A percentile compares a stretch with the other conserved stretches of the same genome.
These are phyloP conservation scores for Julus scanicus DNA, from an alignment of 2,888 invertebrate species.

Conservation along the genomic window DNA sequence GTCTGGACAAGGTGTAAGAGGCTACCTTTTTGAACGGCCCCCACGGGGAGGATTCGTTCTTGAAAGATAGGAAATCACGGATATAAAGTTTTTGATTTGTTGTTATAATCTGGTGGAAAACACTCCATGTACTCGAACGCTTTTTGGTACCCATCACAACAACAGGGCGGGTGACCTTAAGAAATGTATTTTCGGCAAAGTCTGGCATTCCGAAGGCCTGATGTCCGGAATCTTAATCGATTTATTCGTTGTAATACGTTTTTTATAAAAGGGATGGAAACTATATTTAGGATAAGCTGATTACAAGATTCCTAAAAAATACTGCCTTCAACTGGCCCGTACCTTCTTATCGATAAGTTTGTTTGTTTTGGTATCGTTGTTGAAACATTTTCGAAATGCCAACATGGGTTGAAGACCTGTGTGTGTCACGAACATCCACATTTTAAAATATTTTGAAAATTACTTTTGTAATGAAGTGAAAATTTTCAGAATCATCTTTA, in stretches of 20 bases:
- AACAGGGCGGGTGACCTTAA: neutral
- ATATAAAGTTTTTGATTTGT: neutral
- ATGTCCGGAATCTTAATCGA: neutral
- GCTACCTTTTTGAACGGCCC: neutral
- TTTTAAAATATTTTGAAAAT: too few species aligned
- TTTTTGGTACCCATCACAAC: neutral
- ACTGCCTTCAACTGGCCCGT: neutral
- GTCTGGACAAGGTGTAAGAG: too few species aligned
- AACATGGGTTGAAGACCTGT: neutral
- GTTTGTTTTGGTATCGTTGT: neutral
- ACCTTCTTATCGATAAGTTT: neutral
- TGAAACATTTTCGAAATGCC: neutral
- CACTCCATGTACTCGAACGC: neutral
- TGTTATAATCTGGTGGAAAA: neutral
- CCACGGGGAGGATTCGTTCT: neutral
- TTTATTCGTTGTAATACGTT: neutral
- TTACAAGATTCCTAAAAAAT: neutral
- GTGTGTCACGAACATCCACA: too few species aligned
- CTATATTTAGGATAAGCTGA: neutral
- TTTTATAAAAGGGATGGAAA: neutral
- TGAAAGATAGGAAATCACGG: slow-evolving; percentile 11
- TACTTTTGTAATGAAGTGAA: too few species aligned
- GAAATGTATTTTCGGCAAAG: neutral
- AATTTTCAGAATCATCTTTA: too few species aligned
- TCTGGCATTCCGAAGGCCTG: neutral